Percentiles rank a stretch among this genome's conserved stretches.
phyloP scores from a whole-genome alignment of 53 echinoderm and acorn worm genomes.

The Echinometra lucunter region DNA sequence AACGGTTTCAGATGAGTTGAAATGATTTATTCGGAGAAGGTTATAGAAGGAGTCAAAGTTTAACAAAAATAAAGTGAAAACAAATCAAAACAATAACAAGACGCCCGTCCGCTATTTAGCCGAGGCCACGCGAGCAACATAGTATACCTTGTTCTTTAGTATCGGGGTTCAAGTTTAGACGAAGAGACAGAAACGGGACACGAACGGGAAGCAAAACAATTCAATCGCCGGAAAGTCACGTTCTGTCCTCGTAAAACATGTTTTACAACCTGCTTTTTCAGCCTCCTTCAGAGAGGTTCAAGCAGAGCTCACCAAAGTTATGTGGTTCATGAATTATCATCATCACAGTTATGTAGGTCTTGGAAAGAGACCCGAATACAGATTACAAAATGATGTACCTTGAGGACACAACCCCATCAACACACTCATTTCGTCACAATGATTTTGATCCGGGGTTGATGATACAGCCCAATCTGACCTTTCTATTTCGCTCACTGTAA shows the following conservation, averaged over 20 bases:
- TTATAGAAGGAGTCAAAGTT: background rate
- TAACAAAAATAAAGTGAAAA: conserved; percentile 48
- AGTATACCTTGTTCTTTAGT: background rate
- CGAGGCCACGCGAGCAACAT: conserved; percentile 42
- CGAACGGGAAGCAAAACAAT: conserved; percentile 10
- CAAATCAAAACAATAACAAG: conserved; percentile 38
- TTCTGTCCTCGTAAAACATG: conserved; percentile 42
- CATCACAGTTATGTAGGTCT: background rate
- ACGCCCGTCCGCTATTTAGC: background rate
- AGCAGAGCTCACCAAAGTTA: background rate
- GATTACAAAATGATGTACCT: no score
- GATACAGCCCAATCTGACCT: no score
- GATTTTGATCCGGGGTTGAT: no score
- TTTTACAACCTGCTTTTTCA: conserved; percentile 61
- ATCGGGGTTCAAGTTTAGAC: background rate
- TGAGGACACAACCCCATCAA: no score
- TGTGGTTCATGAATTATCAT: conserved; percentile 7
- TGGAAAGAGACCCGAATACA: background rate
- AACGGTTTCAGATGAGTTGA: background rate
- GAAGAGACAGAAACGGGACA: conserved; percentile 23
- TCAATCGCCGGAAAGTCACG: conserved; percentile 44
- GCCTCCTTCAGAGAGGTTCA: conserved; percentile 27
- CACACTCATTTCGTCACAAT: no score
- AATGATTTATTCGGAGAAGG: conserved; percentile 14
- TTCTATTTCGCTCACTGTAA: no score